Evolutionary conservation across 92 coral and sea anemone genomes (phyloP).

Genomic region (Heliopora coerulea): DNA sequence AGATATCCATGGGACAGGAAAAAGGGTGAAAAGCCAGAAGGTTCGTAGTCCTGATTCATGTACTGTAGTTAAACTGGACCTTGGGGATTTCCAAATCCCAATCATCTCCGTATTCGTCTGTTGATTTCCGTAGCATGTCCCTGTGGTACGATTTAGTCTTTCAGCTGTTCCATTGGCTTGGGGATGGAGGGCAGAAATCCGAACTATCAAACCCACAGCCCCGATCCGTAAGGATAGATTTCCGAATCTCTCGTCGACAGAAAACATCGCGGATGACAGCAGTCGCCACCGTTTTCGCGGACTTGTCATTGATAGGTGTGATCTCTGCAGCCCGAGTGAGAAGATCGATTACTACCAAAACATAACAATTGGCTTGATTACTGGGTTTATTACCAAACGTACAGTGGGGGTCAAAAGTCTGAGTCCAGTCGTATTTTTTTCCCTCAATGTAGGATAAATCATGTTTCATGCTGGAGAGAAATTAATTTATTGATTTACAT

Average conservation of each 20-base stretch:
- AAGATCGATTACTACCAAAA: slow-evolving; percentile 41
- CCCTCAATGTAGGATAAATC: too few species aligned
- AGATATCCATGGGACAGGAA: slow-evolving; percentile 31
- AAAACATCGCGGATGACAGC: slow-evolving; percentile 41
- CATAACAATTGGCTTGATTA: slow-evolving; percentile 40
- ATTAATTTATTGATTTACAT: too few species aligned
- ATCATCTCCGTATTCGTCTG: slow-evolving; percentile 19
- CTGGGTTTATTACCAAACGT: slow-evolving; percentile 48
- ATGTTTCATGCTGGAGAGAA: too few species aligned
- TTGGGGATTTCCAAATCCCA: slow-evolving; percentile 46
- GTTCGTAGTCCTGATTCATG: slow-evolving; percentile 22
- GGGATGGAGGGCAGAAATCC: slow-evolving; percentile 41
- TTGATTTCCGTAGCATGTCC: slow-evolving; percentile 35
- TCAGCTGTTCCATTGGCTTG: slow-evolving; percentile 49
- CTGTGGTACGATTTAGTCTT: slow-evolving; percentile 40
- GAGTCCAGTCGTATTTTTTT: too few species aligned
- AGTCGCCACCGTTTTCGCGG: slow-evolving; percentile 54
- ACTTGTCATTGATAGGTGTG: slow-evolving; percentile 49
- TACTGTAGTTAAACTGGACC: slow-evolving; percentile 33
- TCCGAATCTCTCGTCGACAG: slow-evolving; percentile 47
- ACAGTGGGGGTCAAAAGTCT: too few species aligned
- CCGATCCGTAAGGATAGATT: slow-evolving; percentile 39
- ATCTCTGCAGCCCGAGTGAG: slow-evolving; percentile 48
- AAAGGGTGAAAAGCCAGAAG: slow-evolving; percentile 44
- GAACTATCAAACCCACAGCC: slow-evolving; percentile 49